Conservation (phyloP, 2,888 invertebrate species). For the Limnephilus marmoratus region DNA sequence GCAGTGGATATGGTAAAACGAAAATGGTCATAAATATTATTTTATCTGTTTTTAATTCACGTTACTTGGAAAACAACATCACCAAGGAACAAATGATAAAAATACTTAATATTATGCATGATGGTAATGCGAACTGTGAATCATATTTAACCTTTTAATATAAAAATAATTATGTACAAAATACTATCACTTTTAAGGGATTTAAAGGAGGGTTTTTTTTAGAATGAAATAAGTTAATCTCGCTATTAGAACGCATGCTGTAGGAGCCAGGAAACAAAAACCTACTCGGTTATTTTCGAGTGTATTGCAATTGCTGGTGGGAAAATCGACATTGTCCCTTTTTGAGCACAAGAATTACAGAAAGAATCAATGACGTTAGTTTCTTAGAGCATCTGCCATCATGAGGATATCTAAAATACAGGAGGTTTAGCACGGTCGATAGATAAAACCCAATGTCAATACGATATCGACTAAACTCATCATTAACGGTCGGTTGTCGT, state of each 20-base stretch:
- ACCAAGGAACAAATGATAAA: conserved; percentile 42
- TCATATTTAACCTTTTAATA: too few species aligned
- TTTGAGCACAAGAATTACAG: neutral
- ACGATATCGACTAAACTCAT: too few species aligned
- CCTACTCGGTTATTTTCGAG: neutral
- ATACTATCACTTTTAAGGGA: neutral
- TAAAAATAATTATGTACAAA: too few species aligned
- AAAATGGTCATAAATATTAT: conserved; percentile 61
- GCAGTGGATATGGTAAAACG: conserved; percentile 56
- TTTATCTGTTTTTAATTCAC: conserved; percentile 63
- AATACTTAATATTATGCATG: neutral
- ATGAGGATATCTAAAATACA: too few species aligned
- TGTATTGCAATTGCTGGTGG: too few species aligned
- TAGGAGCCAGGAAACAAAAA: neutral
- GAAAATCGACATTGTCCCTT: neutral
- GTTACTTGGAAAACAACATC: conserved; percentile 59
- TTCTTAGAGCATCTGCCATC: neutral
- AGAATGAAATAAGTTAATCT: neutral
- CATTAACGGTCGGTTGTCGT: too few species aligned
- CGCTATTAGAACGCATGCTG: neutral
- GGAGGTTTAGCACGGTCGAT: too few species aligned
- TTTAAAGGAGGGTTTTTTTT: neutral
- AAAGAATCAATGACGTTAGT: neutral
- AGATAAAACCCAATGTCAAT: too few species aligned
- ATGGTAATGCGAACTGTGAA: too few species aligned